Conservation (phyloP, 1,140 invertebrate genomes). For the Tetragonula clypearis region DNA sequence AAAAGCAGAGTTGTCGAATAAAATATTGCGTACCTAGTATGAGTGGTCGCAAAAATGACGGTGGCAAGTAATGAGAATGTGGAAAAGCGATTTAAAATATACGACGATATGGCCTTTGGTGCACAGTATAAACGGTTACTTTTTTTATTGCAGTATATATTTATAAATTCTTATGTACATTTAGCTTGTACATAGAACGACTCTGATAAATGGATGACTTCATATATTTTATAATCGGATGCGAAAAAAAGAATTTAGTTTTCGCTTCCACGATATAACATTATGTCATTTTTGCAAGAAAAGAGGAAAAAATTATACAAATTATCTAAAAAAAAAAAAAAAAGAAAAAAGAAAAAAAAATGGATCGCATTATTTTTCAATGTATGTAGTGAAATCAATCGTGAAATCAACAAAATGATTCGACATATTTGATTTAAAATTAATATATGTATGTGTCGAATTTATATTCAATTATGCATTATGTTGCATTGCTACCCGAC, state of each 20-base stretch:
- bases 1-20: slow-evolving; percentile 24
- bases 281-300: slow-evolving; percentile 56
- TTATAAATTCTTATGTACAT: slow-evolving; percentile 61
- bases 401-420: slow-evolving; percentile 26
- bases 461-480: not conserved
- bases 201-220: slow-evolving; percentile 56
- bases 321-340: slow-evolving; percentile 9
- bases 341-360: too few relatives aligned
- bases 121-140: slow-evolving; percentile 61
- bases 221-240: slow-evolving; percentile 69
- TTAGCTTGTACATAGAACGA: slow-evolving; percentile 67
- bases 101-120: slow-evolving; percentile 64
- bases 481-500: slow-evolving; percentile 10
- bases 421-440: slow-evolving; percentile 29
- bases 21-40: slow-evolving; percentile 15
- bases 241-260: slow-evolving; percentile 57
- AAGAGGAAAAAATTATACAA: slow-evolving; percentile 25
- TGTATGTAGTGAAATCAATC: slow-evolving; percentile 19
- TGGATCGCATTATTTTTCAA: slow-evolving; percentile 60
- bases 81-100: slow-evolving; percentile 53
- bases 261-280: slow-evolving; percentile 51
- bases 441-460: not conserved
- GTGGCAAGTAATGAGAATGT: slow-evolving; percentile 24
- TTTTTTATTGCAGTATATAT: slow-evolving; percentile 60
- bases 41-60: slow-evolving; percentile 4